Percentiles rank a stretch among this genome's conserved stretches.
Evolutionary conservation across 2,888 invertebrate species (phyloP).

Genomic region (Campaea margaritaria): DNA sequence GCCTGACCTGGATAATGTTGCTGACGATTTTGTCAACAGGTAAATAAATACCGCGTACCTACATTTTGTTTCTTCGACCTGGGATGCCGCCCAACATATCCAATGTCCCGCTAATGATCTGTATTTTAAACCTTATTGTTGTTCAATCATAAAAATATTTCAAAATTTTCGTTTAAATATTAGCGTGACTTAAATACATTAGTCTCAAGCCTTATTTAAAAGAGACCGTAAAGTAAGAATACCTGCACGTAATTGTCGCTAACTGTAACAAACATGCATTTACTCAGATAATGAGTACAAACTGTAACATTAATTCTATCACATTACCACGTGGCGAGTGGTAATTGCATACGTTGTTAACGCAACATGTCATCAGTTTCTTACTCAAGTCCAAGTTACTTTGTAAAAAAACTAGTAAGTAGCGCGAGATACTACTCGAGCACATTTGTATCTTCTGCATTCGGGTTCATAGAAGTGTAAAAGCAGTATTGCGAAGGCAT

Average conservation of each 20-base stretch:
- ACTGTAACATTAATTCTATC: neutral
- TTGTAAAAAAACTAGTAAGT: conserved; percentile 51
- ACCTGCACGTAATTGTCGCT: neutral
- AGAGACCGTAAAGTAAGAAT: neutral
- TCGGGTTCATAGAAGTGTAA: conserved; percentile 17
- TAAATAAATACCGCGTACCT: conserved; percentile 55
- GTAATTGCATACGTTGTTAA: conserved; percentile 43
- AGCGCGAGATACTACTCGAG: conserved; percentile 47
- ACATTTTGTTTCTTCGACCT: neutral
- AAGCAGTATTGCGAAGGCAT: conserved; percentile 36
- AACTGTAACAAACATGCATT: conserved; percentile 1
- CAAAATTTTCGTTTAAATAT: neutral
- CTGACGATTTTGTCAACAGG: conserved; percentile 90
- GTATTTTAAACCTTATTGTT: too few species aligned
- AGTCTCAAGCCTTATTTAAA: neutral
- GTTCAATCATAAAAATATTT: too few species aligned
- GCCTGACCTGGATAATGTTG: conserved; percentile 89
- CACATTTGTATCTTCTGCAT: conserved; percentile 28
- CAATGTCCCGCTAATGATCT: too few species aligned
- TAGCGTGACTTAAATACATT: neutral
- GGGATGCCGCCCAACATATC: neutral
- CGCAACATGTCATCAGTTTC: conserved; percentile 44
- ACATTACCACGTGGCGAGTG: conserved; percentile 29
- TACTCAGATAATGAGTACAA: neutral
- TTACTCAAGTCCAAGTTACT: conserved; percentile 42